Evolutionary conservation across 2,888 invertebrate species (phyloP).

Genomic region (Orthosia gothica): DNA sequence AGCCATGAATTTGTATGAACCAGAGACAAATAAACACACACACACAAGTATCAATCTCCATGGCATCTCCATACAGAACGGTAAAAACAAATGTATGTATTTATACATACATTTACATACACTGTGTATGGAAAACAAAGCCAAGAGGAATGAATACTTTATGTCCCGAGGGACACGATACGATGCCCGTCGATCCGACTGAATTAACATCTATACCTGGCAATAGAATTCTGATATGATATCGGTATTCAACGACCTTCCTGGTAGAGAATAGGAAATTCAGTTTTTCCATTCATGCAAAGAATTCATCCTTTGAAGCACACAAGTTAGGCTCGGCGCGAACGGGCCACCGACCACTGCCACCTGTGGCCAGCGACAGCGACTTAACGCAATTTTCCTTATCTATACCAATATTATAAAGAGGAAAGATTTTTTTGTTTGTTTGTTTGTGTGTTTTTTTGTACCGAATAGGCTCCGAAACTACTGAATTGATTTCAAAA

Average conservation of each 20-base stretch:
- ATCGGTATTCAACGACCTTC: background rate
- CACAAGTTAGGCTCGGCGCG: too few relatives aligned
- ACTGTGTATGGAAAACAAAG: conserved; percentile 44
- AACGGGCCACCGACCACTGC: too few relatives aligned
- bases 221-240: conserved; percentile 16
- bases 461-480: too few relatives aligned
- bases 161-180: conserved; percentile 40
- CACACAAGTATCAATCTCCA: conserved; percentile 46
- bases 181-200: conserved; percentile 36
- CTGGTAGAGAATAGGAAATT: background rate
- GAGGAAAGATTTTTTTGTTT: too few relatives aligned
- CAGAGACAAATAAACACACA: conserved; percentile 28
- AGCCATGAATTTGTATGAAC: conserved; percentile 22
- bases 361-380: too few relatives aligned
- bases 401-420: too few relatives aligned
- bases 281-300: background rate
- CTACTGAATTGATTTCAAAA: too few relatives aligned
- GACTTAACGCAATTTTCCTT: too few relatives aligned
- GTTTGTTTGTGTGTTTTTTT: too few relatives aligned
- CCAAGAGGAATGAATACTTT: conserved; percentile 46
- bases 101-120: conserved; percentile 39
- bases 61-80: conserved; percentile 50
- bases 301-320: too few relatives aligned
- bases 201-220: conserved; percentile 26
- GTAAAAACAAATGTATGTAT: conserved; percentile 40